Evolutionary conservation across 2,797 vertebrate genomes (phyloP), one percentile per base, ranked within the genome.

Genomic region (Malurus splendens): DNA sequence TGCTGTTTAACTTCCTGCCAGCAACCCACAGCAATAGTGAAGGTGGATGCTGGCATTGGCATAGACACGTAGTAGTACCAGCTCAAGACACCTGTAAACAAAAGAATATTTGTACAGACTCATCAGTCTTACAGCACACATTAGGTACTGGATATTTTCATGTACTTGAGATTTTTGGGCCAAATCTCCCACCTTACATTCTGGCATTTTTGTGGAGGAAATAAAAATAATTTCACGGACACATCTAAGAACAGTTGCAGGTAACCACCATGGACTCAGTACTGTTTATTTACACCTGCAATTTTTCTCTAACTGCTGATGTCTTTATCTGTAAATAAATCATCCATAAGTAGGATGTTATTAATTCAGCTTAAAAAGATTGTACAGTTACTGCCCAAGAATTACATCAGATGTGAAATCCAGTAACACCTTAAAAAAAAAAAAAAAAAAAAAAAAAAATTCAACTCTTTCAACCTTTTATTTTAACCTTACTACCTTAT

Each of bases 31-130:
- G 98, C 99, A 95, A 99, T 97, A 59, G 99, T 98, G 93, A 99
- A 99, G 60, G 99, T 99, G 65, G 99, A 99, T 70, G 99, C 99
- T 19, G 99, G 99, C 99, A 99, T 99, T 32, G 98, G 98, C 99
- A 99, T 99, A 36, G 98, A 98, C 81, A 99, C 98, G 38, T 98
- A 98, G 96, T 99, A 99, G 95, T 98, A 97, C 99, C 99, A 99
- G 66, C 96, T 97, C 83, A 94, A 96, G 50, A 94, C 78, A 87
- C 94, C 99, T 99, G 95, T 47, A 30, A 93, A 68, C 33, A 85
- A 87, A 89, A 64, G 73, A 88, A 93, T 42, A 84, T 73, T 86
- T 60, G 89, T 61, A 39, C 16, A 87, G 41, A 64, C 14, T 39
- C 41, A 52, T 65, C 19, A 76, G 39, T 52, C 48, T 52, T 48